phyloP scores from a whole-genome alignment of 2,797 vertebrate genomes.

The Natrix natrix region DNA sequence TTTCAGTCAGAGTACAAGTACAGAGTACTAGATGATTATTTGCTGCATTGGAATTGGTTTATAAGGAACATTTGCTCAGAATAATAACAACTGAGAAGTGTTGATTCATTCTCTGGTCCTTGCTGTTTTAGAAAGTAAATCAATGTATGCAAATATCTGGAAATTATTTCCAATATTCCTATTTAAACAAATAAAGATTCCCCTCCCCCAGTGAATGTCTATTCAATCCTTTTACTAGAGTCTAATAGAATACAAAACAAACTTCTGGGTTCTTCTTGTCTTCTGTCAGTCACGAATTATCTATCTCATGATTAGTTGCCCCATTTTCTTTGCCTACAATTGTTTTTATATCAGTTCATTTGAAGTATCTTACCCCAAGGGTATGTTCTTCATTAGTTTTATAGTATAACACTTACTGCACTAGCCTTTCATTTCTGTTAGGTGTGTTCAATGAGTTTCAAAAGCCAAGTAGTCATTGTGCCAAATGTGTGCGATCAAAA shows the following conservation, averaged over 20 bases:
- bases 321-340: slow-evolving; percentile 58
- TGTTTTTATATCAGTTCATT: slow-evolving; percentile 58
- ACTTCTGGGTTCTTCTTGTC: slow-evolving; percentile 45
- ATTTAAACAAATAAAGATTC: slow-evolving; percentile 11
- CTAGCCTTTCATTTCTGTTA: slow-evolving; percentile 61
- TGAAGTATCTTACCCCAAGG: slow-evolving; percentile 59
- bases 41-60: not conserved
- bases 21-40: not conserved
- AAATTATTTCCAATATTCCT: slow-evolving; percentile 15
- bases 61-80: not conserved
- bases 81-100: not conserved
- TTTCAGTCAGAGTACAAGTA: not conserved
- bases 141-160: not conserved
- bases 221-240: slow-evolving; percentile 6
- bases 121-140: not conserved
- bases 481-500: slow-evolving; percentile 51
- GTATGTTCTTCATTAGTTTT: slow-evolving; percentile 47
- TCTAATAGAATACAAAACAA: slow-evolving; percentile 21
- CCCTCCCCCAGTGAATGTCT: not conserved
- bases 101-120: not conserved
- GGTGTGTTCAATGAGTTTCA: slow-evolving; percentile 45
- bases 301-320: slow-evolving; percentile 44
- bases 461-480: slow-evolving; percentile 61
- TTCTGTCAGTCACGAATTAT: slow-evolving; percentile 59
- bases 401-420: slow-evolving; percentile 55